These are phyloP conservation scores for Mycalesis mineus DNA, from an alignment of 2,888 invertebrate species.

Conservation along the genomic window DNA sequence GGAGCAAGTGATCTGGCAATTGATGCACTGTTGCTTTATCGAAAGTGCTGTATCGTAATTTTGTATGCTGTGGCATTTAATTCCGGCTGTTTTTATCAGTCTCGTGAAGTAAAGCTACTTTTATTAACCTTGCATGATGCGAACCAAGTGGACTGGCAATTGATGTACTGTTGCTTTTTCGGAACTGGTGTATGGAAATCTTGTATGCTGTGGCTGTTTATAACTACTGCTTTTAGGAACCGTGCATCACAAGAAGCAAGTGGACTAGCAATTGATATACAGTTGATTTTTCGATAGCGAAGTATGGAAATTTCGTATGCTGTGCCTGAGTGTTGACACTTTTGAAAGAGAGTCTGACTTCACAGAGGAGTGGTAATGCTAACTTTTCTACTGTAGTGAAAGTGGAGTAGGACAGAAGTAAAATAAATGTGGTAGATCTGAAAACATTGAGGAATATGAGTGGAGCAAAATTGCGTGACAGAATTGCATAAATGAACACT, in stretches of 20 bases:
- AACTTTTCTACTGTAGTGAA: too few relatives aligned
- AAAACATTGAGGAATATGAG: too few relatives aligned
- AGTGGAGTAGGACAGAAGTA: too few relatives aligned
- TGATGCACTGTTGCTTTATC: not conserved
- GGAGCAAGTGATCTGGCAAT: not conserved
- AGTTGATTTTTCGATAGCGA: not conserved
- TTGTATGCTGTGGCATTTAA: not conserved
- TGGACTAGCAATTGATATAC: not conserved
- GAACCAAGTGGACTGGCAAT: not conserved
- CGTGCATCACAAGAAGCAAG: not conserved
- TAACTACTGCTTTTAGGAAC: not conserved
- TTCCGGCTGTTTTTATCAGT: too few relatives aligned
- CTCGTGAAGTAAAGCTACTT: too few relatives aligned
- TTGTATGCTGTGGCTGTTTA: not conserved
- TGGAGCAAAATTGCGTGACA: too few relatives aligned
- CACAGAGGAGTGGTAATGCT: too few relatives aligned
- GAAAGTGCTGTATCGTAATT: not conserved
- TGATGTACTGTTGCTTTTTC: constrained; percentile 6
- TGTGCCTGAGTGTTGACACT: too few relatives aligned
- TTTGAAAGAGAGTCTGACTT: too few relatives aligned
- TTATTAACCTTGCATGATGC: constrained; percentile 19
- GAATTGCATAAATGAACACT: too few relatives aligned
- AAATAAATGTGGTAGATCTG: too few relatives aligned
- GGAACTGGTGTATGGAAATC: constrained; percentile 3
- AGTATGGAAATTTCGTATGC: not conserved